Evolutionary conservation across 2,797 vertebrate genomes (phyloP), one percentile per base, ranked within the genome.

Genomic region (Alosa sapidissima): DNA sequence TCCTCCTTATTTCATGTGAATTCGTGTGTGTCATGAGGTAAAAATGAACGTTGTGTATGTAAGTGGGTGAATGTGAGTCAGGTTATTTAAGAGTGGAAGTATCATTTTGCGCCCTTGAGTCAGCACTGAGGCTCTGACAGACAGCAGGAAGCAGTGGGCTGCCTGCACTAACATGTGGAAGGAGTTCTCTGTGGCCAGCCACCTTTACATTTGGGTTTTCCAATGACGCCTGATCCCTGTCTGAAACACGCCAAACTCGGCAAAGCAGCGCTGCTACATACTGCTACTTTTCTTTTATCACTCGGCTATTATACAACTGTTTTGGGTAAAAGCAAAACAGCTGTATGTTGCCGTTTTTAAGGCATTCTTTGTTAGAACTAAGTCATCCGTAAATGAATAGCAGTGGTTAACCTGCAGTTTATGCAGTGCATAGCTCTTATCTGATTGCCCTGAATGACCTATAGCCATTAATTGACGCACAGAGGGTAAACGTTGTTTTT

Each of bases 111-210:
- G 7, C 72, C 41, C 19, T 21, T 5, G 41, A 78, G 72, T 78
- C 72, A 78, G 72, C 72, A 45, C 72, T 21, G 72, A 45, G 72
- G 72, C 16, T 21, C 72, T 78, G 41, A 72, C 83, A 84, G 48
- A 81, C 45, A 55, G 45, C 36, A 28, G 41, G 83, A 78, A 54
- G 72, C 41, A n/a, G 72, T 45, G 41, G 41, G 68, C 65, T 62
- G 58, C 48, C n/a, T 65, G 6, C 7, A 47, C 72, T 36, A 54
- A 87, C 91, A 91, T 82, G 85, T 91, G 90, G 90, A 89, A 90
- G 13, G 52, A 41, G 91, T 91, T 88, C 89, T 47, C 52, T 45
- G 58, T 65, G 62, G 48, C 83, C 82, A 83, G 85, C 60, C 82
- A 81, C 83, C 84, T 82, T 83, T 81, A 75, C 83, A 82, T 88